Conservation (phyloP, 2,888 invertebrate species). For the Tachystola acroxantha region DNA sequence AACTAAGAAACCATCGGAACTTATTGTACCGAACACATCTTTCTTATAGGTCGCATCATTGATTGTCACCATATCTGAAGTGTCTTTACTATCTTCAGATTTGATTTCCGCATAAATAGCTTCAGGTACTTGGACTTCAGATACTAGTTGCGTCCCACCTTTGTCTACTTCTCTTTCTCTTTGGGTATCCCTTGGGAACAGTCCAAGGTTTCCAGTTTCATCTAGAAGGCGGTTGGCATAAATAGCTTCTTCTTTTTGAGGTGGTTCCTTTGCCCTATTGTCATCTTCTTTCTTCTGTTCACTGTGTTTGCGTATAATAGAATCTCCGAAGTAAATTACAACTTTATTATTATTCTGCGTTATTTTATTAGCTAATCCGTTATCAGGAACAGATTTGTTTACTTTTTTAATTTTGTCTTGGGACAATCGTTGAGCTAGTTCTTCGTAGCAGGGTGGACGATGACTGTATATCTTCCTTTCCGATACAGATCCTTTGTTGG, state of each 20-base stretch:
- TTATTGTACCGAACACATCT: slow-evolving; percentile 56
- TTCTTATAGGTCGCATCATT: slow-evolving; percentile 66
- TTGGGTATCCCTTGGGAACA: too few species aligned
- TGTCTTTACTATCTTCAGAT: slow-evolving; percentile 35
- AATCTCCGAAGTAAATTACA: slow-evolving; percentile 86
- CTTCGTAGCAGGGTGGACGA: slow-evolving; percentile 71
- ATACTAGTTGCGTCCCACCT: slow-evolving; percentile 49
- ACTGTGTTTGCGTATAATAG: slow-evolving; percentile 73
- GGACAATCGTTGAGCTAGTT: slow-evolving; percentile 58
- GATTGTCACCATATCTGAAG: slow-evolving; percentile 42
- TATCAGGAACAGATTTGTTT: slow-evolving; percentile 42
- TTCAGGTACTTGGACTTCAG: slow-evolving; percentile 63
- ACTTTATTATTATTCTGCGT: slow-evolving; percentile 80
- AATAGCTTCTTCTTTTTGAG: slow-evolving; percentile 58
- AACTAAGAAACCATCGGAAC: slow-evolving; percentile 77
- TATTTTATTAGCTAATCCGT: slow-evolving; percentile 61
- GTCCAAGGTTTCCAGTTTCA: slow-evolving; percentile 50
- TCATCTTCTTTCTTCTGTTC: slow-evolving; percentile 63
- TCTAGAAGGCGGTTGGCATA: slow-evolving; percentile 61
- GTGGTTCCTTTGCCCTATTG: slow-evolving; percentile 30
- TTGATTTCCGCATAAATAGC: slow-evolving; percentile 66
- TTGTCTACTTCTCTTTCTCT: slow-evolving; percentile 52
- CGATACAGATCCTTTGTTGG: slow-evolving; percentile 34
- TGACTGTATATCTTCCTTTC: slow-evolving; percentile 60
- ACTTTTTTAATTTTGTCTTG: slow-evolving; percentile 70